Conservation (phyloP, 2,888 invertebrate genomes). For the Archips xylosteana region DNA sequence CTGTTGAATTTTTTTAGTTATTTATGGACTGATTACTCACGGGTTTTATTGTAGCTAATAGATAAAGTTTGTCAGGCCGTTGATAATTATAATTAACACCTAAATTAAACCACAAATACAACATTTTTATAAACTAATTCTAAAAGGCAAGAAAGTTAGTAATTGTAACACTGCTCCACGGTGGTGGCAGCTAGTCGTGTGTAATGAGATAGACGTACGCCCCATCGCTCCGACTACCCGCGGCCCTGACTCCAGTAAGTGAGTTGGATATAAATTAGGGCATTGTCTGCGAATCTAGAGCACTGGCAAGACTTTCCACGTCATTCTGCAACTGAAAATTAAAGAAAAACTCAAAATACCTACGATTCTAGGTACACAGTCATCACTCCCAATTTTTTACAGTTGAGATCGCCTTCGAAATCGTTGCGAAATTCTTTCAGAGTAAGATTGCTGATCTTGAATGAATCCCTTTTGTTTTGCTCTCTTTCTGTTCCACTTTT, state of each 20-base stretch:
- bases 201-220: constrained; percentile 23
- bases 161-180: constrained; percentile 30
- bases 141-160: constrained; percentile 26
- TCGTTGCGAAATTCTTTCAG: constrained; percentile 66
- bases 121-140: not conserved
- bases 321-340: constrained; percentile 74
- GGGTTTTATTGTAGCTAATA: no score
- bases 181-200: constrained; percentile 29
- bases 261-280: constrained; percentile 85
- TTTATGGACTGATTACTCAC: no score
- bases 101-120: not conserved
- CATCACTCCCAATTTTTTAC: constrained; percentile 45
- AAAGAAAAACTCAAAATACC: constrained; percentile 16
- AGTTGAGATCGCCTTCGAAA: constrained; percentile 65
- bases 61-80: not conserved
- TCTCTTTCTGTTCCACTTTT: constrained; percentile 70
- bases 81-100: not conserved
- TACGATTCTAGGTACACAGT: constrained; percentile 47
- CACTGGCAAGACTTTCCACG: constrained; percentile 73
- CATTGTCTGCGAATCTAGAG: constrained; percentile 85
- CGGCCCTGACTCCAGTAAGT: constrained; percentile 78
- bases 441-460: constrained; percentile 76
- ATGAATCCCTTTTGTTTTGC: constrained; percentile 78
- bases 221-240: constrained; percentile 59
- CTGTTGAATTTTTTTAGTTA: no score